Percentiles rank a stretch among this genome's conserved stretches.
These are phyloP conservation scores for Oligia latruncula DNA, from an alignment of 2,888 invertebrate species.

Conservation along the genomic window DNA sequence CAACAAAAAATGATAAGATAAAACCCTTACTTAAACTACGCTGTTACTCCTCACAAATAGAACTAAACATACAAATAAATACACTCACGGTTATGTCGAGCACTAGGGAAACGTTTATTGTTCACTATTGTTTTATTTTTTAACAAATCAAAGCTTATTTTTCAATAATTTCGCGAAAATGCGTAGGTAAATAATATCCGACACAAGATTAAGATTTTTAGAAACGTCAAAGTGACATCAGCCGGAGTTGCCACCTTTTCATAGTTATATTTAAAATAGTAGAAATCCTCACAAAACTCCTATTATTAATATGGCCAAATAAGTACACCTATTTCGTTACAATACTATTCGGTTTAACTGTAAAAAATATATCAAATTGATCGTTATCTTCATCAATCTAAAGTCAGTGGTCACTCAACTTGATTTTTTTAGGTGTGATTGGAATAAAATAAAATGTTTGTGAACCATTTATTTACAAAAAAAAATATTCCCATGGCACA, in stretches of 20 bases:
- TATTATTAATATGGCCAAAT: not conserved
- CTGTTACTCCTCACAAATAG: constrained; percentile 32
- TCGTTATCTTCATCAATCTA: not conserved
- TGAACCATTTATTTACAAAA: not conserved
- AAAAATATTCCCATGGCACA: not conserved
- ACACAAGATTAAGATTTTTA: constrained; percentile 51
- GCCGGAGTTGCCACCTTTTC: constrained; percentile 34
- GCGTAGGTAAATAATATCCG: constrained; percentile 75
- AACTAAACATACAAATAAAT: constrained; percentile 44
- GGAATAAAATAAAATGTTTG: constrained; percentile 1
- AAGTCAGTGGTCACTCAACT: not conserved
- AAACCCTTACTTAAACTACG: constrained; percentile 23
- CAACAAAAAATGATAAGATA: constrained; percentile 61
- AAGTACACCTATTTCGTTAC: not conserved
- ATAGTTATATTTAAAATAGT: not conserved
- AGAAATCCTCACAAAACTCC: constrained; percentile 9
- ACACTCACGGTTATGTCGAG: constrained; percentile 49
- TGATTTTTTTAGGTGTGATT: not conserved
- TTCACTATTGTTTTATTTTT: constrained; percentile 33
- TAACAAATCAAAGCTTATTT: constrained; percentile 53
- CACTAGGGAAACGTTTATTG: constrained; percentile 32
- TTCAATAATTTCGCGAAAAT: constrained; percentile 67
- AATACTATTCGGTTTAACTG: not conserved
- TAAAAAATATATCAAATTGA: not conserved
- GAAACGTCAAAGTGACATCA: constrained; percentile 73